Percentiles rank a stretch among this genome's conserved stretches.
These are phyloP conservation scores for Epinephelus moara DNA, from an alignment of 2,113 vertebrate species.

Conservation along the genomic window DNA sequence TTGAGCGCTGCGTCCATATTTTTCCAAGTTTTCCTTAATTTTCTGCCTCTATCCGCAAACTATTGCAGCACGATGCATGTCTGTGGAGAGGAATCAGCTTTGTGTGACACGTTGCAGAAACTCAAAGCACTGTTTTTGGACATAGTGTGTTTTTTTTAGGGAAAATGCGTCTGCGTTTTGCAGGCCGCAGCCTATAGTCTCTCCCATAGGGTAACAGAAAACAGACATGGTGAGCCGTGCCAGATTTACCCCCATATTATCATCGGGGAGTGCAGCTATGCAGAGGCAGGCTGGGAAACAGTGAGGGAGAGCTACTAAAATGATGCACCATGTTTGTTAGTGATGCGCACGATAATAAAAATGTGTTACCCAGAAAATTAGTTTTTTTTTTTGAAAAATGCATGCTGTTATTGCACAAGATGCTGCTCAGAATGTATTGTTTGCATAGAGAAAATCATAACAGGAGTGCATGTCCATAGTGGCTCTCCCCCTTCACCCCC, in stretches of 20 bases:
- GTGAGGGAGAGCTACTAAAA: not conserved
- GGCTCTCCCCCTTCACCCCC: not conserved
- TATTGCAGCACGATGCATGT: not conserved
- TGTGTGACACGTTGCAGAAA: conserved; percentile 33
- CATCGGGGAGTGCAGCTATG: conserved; percentile 4
- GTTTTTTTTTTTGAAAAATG: not conserved
- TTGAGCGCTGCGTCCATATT: conserved; percentile 40
- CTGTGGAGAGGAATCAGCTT: not conserved
- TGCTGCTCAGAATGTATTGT: not conserved
- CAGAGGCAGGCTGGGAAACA: not conserved
- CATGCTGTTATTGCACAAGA: not conserved
- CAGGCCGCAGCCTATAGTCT: conserved; percentile 79
- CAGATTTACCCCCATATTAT: conserved; percentile 58
- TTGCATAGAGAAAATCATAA: conserved; percentile 29
- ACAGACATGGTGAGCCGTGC: conserved; percentile 65
- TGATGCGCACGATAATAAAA: not conserved
- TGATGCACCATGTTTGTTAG: too few relatives aligned
- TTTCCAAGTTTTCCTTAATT: conserved; percentile 4
- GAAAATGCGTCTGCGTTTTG: conserved; percentile 41
- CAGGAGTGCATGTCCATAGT: conserved; percentile 14
- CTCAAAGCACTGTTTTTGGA: conserved; percentile 16
- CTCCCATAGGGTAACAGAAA: conserved; percentile 74
- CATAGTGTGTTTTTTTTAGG: not conserved
- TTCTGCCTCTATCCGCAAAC: not conserved
- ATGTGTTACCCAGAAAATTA: not conserved